Conservation (phyloP, 2,113 vertebrate genomes). For the Heterocephalus glaber region DNA sequence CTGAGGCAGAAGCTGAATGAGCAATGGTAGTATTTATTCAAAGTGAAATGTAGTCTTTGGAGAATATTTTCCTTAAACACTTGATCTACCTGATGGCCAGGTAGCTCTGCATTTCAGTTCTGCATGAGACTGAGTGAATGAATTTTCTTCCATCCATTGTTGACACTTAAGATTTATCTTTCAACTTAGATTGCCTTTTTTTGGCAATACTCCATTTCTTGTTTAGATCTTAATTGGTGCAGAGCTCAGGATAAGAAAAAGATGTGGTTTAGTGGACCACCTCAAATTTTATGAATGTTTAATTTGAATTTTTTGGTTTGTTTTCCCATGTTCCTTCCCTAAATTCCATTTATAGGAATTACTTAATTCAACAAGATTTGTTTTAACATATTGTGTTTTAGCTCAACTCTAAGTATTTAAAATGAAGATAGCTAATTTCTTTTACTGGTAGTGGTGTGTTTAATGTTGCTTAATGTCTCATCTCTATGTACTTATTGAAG, state of each 20-base stretch:
- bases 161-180: background rate
- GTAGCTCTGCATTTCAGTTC: background rate
- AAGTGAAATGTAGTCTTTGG: background rate
- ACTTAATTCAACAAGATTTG: conserved; percentile 6
- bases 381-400: conserved; percentile 41
- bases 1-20: background rate
- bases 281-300: background rate
- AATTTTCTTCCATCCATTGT: background rate
- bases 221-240: background rate
- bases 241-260: background rate
- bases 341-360: background rate
- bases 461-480: conserved; percentile 29
- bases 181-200: background rate
- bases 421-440: background rate
- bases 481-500: conserved; percentile 58
- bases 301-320: background rate
- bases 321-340: background rate
- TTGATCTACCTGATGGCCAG: background rate
- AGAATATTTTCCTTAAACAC: background rate
- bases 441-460: conserved; percentile 24
- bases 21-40: background rate
- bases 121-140: background rate
- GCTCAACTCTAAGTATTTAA: conserved; percentile 20
- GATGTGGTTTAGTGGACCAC: background rate
- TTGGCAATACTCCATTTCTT: background rate